A percentile compares a stretch with the other conserved stretches of the same genome.
Evolutionary conservation across 2,113 vertebrate species (phyloP).

Genomic region (Equus przewalskii): DNA sequence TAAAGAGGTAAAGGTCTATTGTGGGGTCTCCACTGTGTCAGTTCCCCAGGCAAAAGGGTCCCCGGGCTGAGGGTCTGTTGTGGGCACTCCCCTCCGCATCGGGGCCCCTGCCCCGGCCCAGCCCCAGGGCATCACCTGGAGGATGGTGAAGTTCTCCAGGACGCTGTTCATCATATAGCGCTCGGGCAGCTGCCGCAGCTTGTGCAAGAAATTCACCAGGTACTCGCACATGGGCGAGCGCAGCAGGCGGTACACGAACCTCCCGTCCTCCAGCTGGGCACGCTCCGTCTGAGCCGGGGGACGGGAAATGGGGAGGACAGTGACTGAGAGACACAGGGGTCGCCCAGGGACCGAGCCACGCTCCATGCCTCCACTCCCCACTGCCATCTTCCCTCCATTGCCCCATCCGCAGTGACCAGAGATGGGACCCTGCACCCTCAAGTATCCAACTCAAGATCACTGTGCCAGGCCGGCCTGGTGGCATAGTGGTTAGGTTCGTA

Average conservation of each 20-base stretch:
- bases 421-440: background rate
- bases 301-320: background rate
- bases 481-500: too few species aligned
- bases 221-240: constrained; percentile 89
- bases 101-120: background rate
- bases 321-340: background rate
- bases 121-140: constrained; percentile 79
- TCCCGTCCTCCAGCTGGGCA: constrained; percentile 85
- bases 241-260: constrained; percentile 86
- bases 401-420: background rate
- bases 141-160: constrained; percentile 89
- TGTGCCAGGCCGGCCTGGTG: too few species aligned
- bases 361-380: background rate
- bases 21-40: background rate
- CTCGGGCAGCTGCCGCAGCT: constrained; percentile 86
- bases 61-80: background rate
- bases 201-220: constrained; percentile 88
- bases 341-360: background rate
- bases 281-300: constrained; percentile 82
- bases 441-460: background rate
- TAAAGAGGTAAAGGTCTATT: background rate
- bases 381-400: background rate
- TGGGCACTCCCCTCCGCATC: background rate
- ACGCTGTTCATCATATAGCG: constrained; percentile 86
- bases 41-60: background rate